Percentiles rank a stretch among this genome's conserved stretches.
Conservation (phyloP, 2,113 vertebrate species). For the Callospermophilus lateralis region DNA sequence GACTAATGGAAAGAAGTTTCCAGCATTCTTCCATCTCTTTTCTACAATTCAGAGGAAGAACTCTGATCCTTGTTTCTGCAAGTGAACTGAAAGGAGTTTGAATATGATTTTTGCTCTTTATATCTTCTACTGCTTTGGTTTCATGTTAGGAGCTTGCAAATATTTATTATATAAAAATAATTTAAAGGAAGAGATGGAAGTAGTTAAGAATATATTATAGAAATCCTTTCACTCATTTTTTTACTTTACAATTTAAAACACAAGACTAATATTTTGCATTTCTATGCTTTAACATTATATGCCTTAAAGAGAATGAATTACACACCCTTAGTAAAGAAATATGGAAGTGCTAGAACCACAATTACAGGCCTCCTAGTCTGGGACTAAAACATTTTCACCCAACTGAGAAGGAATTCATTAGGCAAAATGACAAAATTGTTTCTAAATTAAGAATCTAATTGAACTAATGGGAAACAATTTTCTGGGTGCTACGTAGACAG, state of each 20-base stretch:
- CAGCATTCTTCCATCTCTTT: not conserved
- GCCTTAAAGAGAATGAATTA: too few relatives aligned
- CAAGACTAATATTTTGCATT: too few relatives aligned
- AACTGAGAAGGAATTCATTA: not conserved
- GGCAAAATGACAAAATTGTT: not conserved
- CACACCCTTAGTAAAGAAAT: not conserved
- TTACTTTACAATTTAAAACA: too few relatives aligned
- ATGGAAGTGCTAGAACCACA: fast-evolving
- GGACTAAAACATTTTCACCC: not conserved
- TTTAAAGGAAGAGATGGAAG: not conserved
- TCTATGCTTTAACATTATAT: too few relatives aligned
- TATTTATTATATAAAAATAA: not conserved
- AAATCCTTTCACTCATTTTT: not conserved
- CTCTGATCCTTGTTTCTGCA: not conserved
- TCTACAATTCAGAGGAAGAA: too few relatives aligned
- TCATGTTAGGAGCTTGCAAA: not conserved
- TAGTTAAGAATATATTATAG: not conserved
- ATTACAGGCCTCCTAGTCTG: not conserved
- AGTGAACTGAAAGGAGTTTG: not conserved
- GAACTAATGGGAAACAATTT: not conserved
- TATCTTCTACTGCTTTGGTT: not conserved
- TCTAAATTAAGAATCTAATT: not conserved
- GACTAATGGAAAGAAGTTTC: not conserved
- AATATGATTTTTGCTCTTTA: not conserved
- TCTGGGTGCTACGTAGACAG: too few relatives aligned